These are phyloP conservation scores for Conus canariensis DNA, from an alignment of 2,888 invertebrate genomes.

Conservation along the genomic window DNA sequence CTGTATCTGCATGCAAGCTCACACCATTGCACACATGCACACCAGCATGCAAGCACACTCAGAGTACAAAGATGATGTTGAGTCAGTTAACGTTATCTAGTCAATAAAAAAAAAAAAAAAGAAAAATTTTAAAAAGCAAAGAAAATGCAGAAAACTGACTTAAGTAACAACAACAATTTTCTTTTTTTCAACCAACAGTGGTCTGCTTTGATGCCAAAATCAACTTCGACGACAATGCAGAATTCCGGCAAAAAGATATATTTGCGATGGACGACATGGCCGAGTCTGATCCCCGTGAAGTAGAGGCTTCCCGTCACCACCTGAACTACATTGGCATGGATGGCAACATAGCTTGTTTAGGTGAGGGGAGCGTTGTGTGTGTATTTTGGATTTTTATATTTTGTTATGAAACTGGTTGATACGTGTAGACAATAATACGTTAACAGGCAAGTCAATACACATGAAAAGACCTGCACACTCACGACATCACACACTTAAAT, in stretches of 20 bases:
- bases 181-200: constrained; percentile 80
- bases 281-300: constrained; percentile 94
- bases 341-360: constrained; percentile 96
- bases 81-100: too few relatives aligned
- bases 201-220: constrained; percentile 99
- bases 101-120: too few relatives aligned
- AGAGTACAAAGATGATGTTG: neutral
- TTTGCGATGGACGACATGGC: constrained; percentile 93
- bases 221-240: constrained; percentile 98
- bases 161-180: too few relatives aligned
- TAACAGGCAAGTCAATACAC: too few relatives aligned
- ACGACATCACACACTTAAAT: too few relatives aligned
- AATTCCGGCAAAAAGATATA: constrained; percentile 90
- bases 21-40: neutral
- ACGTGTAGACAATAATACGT: too few relatives aligned
- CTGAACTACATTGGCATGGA: constrained; percentile 98
- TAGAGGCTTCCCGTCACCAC: constrained; percentile 93
- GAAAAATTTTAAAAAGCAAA: too few relatives aligned
- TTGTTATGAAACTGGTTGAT: too few relatives aligned
- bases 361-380: constrained; percentile 75
- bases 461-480: too few relatives aligned
- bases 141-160: too few relatives aligned
- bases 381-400: too few relatives aligned
- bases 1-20: neutral
- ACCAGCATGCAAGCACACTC: neutral